Evolutionary conservation across 1,140 invertebrate genomes (phyloP), one percentile per base, ranked within the genome.

Genomic region (Drosophila kepulauana): DNA sequence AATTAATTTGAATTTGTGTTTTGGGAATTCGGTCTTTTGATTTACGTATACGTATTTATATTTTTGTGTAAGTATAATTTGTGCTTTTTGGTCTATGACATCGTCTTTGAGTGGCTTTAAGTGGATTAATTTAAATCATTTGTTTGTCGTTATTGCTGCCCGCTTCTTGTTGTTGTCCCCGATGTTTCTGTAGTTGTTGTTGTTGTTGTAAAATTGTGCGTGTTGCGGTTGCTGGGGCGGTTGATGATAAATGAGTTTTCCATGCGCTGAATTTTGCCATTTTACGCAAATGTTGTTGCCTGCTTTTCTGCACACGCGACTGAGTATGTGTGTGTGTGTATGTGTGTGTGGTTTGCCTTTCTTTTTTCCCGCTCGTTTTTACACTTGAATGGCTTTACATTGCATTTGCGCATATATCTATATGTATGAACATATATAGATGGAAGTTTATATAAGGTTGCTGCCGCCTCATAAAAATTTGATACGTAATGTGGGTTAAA

Each of bases 71-170:
- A 49, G 61, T 58, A 63, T 51, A 64, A 54, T 56, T 59, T 45
- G 38, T 67, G 52, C 65, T 58, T 81, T 78, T 66, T 61, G 65
- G 57, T 33, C 51, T 65, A 46, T 76, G 74, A 45, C 35, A 70
- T 58, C 45, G 64, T 49, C 48, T 65, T 84, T 77, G 75, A 84
- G 81, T 81, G 78, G 81, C 81, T 72, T 85, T 81, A 84, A 84
- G 81, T 84, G 81, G 81, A 84, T 84, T 84, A 85, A 84, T 85
- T 84, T 85, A 81, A 84, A 84, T 70, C 81, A 67, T 81, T 84
- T 85, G 81, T 75, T 85, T 75, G 61, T 59, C 67, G 77, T 80
- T 85, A 51, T 79, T 84, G 61, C 35, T 38, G 35, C 35, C 35
- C 35, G 35, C 35, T 62, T 65, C 6, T 74, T 63, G 41, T 15